These are phyloP conservation scores for Germaria angustata DNA, from an alignment of 2,888 invertebrate species.

Conservation along the genomic window DNA sequence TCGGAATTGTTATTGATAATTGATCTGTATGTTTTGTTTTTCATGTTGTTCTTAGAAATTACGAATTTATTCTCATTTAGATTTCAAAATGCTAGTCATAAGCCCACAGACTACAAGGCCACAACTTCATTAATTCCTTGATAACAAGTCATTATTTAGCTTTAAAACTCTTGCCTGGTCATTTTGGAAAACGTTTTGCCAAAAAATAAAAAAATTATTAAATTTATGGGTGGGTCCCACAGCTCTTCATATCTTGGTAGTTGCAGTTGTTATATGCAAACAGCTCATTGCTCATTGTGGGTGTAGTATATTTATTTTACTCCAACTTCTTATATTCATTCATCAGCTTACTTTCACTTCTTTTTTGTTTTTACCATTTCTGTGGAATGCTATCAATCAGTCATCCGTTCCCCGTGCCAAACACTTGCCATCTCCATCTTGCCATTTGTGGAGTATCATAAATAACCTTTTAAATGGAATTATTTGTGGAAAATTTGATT, in stretches of 20 bases:
- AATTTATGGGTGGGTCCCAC: too few species aligned
- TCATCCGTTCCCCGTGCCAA: background rate
- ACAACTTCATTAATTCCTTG: too few species aligned
- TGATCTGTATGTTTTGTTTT: too few species aligned
- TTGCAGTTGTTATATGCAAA: constrained; percentile 42
- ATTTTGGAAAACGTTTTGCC: too few species aligned
- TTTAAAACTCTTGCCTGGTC: too few species aligned
- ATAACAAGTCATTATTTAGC: too few species aligned
- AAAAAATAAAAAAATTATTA: too few species aligned
- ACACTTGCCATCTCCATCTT: background rate
- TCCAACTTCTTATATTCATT: background rate
- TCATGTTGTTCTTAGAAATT: too few species aligned
- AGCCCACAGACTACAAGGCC: too few species aligned
- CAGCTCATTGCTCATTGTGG: constrained; percentile 32
- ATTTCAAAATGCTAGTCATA: too few species aligned
- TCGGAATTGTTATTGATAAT: too few species aligned
- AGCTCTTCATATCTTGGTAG: background rate
- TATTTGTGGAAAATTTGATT: constrained; percentile 65
- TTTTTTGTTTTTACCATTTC: background rate
- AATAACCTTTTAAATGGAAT: constrained; percentile 64
- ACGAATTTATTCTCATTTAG: too few species aligned
- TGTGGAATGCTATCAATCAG: constrained; percentile 8
- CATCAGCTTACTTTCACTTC: constrained; percentile 20
- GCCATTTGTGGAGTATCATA: constrained; percentile 46
- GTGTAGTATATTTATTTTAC: background rate